Percentiles rank a stretch among this genome's conserved stretches.
Evolutionary conservation across 2,888 invertebrate species (phyloP).

Genomic region (Syrista parreyssii): DNA sequence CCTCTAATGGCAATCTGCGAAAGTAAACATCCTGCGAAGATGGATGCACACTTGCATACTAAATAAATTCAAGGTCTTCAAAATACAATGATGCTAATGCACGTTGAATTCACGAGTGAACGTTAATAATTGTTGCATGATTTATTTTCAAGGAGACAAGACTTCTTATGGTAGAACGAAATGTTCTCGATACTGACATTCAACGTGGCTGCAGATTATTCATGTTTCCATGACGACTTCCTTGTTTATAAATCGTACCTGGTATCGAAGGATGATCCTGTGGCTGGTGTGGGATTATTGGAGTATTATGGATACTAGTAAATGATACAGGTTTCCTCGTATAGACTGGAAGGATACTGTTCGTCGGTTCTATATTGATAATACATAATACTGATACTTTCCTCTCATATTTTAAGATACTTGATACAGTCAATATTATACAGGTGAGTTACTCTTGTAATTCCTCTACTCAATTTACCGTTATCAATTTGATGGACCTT

Average conservation of each 20-base stretch:
- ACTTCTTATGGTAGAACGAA: neutral
- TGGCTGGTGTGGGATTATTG: too few relatives aligned
- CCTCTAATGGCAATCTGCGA: too few relatives aligned
- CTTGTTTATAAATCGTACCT: neutral
- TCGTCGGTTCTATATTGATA: neutral
- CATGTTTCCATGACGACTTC: neutral
- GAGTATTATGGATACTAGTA: neutral
- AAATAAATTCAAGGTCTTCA: neutral
- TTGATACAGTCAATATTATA: neutral
- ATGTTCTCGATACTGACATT: neutral
- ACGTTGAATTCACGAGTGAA: neutral
- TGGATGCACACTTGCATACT: neutral
- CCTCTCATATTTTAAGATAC: neutral
- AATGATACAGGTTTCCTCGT: neutral
- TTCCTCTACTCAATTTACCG: conserved; percentile 46
- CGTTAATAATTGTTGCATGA: neutral
- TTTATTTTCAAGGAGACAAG: neutral
- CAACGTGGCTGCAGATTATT: neutral
- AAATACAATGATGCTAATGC: neutral
- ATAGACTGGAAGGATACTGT: neutral
- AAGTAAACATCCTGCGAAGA: too few relatives aligned
- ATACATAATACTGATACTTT: neutral
- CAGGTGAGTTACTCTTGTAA: neutral
- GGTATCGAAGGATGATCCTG: neutral
- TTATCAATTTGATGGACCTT: conserved; percentile 59